A percentile compares a stretch with the other conserved stretches of the same genome.
These are phyloP conservation scores for Acanthoscelides obtectus DNA, from an alignment of 2,888 invertebrate species.

Conservation along the genomic window DNA sequence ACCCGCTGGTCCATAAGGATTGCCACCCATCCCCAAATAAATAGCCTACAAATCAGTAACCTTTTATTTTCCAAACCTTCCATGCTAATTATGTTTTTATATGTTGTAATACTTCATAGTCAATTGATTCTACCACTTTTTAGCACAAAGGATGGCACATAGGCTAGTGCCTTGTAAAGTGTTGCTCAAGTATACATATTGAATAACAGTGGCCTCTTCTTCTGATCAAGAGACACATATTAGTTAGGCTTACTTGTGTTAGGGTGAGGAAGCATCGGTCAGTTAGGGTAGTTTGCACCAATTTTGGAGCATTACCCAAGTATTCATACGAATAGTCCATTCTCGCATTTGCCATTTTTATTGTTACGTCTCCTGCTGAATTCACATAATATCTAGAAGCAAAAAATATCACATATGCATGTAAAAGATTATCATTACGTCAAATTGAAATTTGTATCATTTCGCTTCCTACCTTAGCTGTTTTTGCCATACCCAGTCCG, in stretches of 20 bases:
- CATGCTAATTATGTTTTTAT: too few relatives aligned
- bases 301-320: slow-evolving; percentile 90
- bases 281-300: slow-evolving; percentile 93
- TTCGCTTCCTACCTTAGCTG: slow-evolving; percentile 66
- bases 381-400: slow-evolving; percentile 64
- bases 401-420: too few relatives aligned
- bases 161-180: too few relatives aligned
- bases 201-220: too few relatives aligned
- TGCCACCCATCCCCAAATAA: slow-evolving; percentile 94
- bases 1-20: slow-evolving; percentile 98
- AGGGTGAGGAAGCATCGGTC: slow-evolving; percentile 97
- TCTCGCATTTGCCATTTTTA: slow-evolving; percentile 92
- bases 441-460: not conserved
- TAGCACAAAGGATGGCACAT: too few relatives aligned
- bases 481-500: slow-evolving; percentile 93
- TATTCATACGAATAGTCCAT: slow-evolving; percentile 98
- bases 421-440: not conserved
- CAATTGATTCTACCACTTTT: too few relatives aligned
- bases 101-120: too few relatives aligned
- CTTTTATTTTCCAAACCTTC: too few relatives aligned
- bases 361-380: slow-evolving; percentile 58
- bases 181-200: too few relatives aligned
- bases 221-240: too few relatives aligned
- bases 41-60: slow-evolving; percentile 72
- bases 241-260: slow-evolving; percentile 70